These are phyloP conservation scores for Epistrophe eligans DNA, from an alignment of 2,888 invertebrate genomes.

Conservation along the genomic window DNA sequence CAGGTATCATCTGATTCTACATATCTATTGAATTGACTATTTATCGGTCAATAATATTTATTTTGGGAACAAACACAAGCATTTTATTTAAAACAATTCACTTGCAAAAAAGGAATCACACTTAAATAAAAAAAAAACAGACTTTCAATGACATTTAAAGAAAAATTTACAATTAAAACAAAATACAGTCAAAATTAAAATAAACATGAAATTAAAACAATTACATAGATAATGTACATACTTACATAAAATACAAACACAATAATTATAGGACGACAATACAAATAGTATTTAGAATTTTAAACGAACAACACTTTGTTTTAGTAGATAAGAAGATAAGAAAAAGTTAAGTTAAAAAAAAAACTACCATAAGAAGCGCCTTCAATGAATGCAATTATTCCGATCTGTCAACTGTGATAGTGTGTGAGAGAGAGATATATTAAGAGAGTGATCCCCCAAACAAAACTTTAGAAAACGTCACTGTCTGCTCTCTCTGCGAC, in stretches of 20 bases:
- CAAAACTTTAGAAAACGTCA: conserved; percentile 19
- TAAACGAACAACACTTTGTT: not conserved
- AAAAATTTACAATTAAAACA: conserved; percentile 24
- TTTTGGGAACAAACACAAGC: conserved; percentile 6
- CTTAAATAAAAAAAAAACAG: conserved; percentile 13
- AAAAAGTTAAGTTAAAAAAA: conserved; percentile 9
- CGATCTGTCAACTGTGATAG: not conserved
- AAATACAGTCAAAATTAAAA: conserved; percentile 21
- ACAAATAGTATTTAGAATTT: conserved; percentile 20
- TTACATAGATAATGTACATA: conserved; percentile 34
- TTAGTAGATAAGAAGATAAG: not conserved
- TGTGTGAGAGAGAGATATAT: not conserved
- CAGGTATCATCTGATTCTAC: conserved; percentile 6
- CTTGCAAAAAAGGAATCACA: conserved; percentile 41
- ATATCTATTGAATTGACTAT: not conserved
- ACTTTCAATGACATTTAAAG: conserved; percentile 46
- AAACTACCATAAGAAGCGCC: conserved; percentile 61
- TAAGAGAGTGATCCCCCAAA: not conserved
- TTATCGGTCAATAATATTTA: conserved; percentile 39
- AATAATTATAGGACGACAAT: conserved; percentile 44
- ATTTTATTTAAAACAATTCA: conserved; percentile 10
- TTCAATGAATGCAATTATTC: not conserved
- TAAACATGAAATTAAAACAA: conserved; percentile 57
- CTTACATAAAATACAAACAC: conserved; percentile 71
- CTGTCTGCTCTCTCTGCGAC: not conserved